Conservation (phyloP, 2,888 invertebrate species). For the Ichneumoninae sp. region DNA sequence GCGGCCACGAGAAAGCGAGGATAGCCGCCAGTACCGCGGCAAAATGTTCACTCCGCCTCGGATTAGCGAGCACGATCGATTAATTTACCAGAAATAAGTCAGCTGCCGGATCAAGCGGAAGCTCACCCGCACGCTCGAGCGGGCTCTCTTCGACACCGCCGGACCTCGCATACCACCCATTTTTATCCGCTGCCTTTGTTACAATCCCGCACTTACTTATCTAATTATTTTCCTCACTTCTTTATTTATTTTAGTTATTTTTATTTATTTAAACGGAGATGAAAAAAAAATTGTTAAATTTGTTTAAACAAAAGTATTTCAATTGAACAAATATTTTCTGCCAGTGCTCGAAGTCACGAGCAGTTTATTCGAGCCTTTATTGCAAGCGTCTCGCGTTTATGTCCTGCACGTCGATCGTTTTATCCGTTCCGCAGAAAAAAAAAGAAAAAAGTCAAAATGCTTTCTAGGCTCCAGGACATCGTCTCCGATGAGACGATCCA, state of each 20-base stretch:
- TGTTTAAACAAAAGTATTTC: neutral
- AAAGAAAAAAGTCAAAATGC: neutral
- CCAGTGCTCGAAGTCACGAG: neutral
- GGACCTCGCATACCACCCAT: neutral
- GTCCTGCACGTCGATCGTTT: neutral
- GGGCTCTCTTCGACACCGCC: neutral
- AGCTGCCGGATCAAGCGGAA: constrained; percentile 6
- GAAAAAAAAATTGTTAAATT: neutral
- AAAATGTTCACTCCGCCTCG: constrained; percentile 61
- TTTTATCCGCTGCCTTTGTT: neutral
- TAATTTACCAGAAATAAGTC: constrained; percentile 64
- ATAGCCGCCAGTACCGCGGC: constrained; percentile 51
- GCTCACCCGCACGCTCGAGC: constrained; percentile 30
- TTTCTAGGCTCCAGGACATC: constrained; percentile 26
- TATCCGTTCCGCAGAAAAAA: neutral
- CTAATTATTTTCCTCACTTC: neutral
- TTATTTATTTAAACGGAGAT: neutral
- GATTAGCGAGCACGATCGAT: constrained; percentile 62
- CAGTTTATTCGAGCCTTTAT: neutral
- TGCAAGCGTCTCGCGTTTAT: neutral
- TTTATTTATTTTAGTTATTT: neutral
- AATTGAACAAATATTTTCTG: neutral
- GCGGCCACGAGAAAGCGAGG: constrained; percentile 66
- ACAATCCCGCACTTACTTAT: neutral
- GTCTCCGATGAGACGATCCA: constrained; percentile 12